These are phyloP conservation scores for Gavialis gangeticus DNA, from an alignment of 2,113 vertebrate genomes.

Conservation along the genomic window DNA sequence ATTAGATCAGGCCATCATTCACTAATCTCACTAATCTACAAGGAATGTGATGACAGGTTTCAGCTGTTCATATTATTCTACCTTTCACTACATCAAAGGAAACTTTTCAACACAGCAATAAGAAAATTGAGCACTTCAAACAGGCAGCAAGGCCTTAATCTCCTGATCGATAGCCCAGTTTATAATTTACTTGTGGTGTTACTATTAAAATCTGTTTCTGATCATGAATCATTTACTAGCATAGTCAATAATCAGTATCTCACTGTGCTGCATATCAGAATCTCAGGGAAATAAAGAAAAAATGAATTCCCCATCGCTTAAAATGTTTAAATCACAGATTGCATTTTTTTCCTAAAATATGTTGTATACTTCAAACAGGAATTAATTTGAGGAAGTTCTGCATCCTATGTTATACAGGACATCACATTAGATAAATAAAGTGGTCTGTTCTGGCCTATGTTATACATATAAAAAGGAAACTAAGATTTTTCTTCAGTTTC, in stretches of 20 bases:
- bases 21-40: conserved; percentile 1
- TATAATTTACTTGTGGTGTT: not conserved
- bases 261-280: not conserved
- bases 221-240: conserved; percentile 16
- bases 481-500: not conserved
- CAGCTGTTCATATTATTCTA: not conserved
- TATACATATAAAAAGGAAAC: not conserved
- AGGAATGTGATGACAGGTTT: not conserved
- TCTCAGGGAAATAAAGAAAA: not conserved
- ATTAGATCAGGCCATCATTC: not conserved
- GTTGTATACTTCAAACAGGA: not conserved
- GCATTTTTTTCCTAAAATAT: fast-evolving
- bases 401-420: fast-evolving
- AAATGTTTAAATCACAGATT: not conserved
- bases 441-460: fast-evolving
- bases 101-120: conserved; percentile 20
- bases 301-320: not conserved
- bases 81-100: conserved; percentile 39
- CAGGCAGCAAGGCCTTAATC: not conserved
- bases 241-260: not conserved
- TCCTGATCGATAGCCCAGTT: not conserved
- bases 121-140: not conserved
- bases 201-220: conserved; percentile 4
- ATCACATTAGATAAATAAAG: not conserved
- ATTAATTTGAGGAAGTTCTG: not conserved